Evolutionary conservation across 1,140 invertebrate genomes (phyloP).

Genomic region (Drosophila tristis): DNA sequence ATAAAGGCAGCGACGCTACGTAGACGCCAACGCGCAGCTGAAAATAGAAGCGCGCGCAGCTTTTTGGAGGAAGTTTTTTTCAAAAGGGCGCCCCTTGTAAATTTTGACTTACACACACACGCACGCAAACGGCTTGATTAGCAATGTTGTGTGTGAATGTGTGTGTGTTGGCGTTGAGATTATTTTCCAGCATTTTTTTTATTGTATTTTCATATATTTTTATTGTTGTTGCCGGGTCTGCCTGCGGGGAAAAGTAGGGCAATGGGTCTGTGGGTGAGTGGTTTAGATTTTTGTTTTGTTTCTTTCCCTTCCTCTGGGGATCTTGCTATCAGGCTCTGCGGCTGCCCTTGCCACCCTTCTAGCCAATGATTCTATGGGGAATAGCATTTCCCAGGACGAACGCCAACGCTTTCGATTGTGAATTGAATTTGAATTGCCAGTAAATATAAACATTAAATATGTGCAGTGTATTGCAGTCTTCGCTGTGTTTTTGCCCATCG

Average conservation of each 20-base stretch:
- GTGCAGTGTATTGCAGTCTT: not conserved
- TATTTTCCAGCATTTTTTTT: conserved; percentile 71
- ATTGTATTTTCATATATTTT: conserved; percentile 58
- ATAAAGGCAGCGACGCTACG: conserved; percentile 67
- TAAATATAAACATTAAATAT: too few relatives aligned
- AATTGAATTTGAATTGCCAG: too few relatives aligned
- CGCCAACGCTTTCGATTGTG: too few relatives aligned
- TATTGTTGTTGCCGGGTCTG: conserved; percentile 63
- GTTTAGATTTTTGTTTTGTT: conserved; percentile 70
- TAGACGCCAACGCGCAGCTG: conserved; percentile 72
- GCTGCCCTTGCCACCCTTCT: conserved; percentile 41
- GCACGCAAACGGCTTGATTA: conserved; percentile 45
- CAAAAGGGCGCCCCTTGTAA: conserved; percentile 58
- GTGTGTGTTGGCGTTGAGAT: conserved; percentile 78
- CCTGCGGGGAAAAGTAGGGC: conserved; percentile 75
- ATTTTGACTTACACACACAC: conserved; percentile 42
- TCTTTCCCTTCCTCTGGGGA: conserved; percentile 21
- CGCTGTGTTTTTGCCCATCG: conserved; percentile 1
- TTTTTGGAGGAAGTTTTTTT: conserved; percentile 61
- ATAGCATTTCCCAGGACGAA: too few relatives aligned
- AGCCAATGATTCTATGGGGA: not conserved
- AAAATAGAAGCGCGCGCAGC: conserved; percentile 73
- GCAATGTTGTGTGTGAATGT: conserved; percentile 42
- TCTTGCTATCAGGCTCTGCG: conserved; percentile 22
- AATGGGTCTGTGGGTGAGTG: conserved; percentile 81